These are phyloP conservation scores for Lottia gigantea DNA, from an alignment of 2,888 invertebrate species.

Conservation along the genomic window DNA sequence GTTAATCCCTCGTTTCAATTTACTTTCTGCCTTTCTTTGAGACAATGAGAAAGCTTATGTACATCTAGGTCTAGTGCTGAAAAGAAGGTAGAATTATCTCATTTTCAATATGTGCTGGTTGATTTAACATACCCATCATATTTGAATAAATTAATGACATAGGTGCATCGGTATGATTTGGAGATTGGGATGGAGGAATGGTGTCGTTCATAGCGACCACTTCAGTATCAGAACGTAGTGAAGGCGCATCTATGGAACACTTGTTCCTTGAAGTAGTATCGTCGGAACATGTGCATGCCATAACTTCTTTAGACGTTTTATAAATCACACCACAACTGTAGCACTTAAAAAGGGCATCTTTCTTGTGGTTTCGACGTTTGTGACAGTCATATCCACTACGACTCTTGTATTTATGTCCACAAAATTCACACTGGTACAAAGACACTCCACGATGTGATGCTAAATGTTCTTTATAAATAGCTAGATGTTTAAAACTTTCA, in stretches of 20 bases:
- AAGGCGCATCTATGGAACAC: too few species aligned
- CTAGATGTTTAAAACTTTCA: background rate
- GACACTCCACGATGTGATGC: background rate
- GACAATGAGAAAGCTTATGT: too few species aligned
- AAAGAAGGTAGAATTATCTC: too few species aligned
- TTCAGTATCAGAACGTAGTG: too few species aligned
- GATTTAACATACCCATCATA: background rate
- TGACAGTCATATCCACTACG: constrained; percentile 7
- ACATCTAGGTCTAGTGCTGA: too few species aligned
- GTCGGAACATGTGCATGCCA: background rate
- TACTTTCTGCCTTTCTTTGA: too few species aligned
- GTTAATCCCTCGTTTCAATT: too few species aligned
- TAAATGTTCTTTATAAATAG: background rate
- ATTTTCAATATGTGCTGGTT: background rate
- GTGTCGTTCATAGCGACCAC: too few species aligned
- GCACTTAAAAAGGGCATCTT: background rate
- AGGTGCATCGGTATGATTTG: too few species aligned
- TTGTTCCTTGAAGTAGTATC: too few species aligned
- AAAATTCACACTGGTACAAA: background rate
- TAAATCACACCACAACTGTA: constrained; percentile 2
- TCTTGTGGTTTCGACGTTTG: background rate
- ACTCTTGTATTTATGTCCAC: constrained; percentile 10
- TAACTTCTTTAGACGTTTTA: background rate
- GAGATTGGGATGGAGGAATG: too few species aligned
- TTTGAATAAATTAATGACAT: background rate